Base-by-base conservation (phyloP, 2,113 vertebrate species). In the Anguilla rostrata region DNA sequence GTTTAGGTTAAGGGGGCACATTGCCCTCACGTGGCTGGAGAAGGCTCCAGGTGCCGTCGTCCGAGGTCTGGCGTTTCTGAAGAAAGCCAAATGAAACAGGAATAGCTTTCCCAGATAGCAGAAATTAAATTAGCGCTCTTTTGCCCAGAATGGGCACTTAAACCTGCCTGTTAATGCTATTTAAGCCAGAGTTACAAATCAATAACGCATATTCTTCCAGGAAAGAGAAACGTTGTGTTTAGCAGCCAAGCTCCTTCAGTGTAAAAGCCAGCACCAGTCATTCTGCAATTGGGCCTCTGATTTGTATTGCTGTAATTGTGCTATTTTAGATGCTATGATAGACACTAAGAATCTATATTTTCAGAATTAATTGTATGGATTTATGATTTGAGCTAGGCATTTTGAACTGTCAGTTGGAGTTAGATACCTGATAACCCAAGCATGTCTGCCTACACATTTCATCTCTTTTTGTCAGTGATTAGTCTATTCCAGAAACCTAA, bases 171-270 rank as follows among this genome's bases (percentile, higher is more conserved):
- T 79, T 86, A 83, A 86, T 87, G 88, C 81, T 39, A 53, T 39
- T 81, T 53, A 81, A 88, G 22, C 81, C 63, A 39, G 34, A 86
- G 87, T 43, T 85, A 86, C 75, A 88, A 87, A 85, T 83, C 85
- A 88, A 63, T 78, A 84, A 85, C 83, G 40, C 29, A 39, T 22
- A n/a, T 82, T 49, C 11, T 83, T 86, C 79, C 34, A 12, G 43
- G 46, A 56, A 12, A 53, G 71, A 78, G 39, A 78, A 46, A 49
- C 82, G 39, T 81, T 26, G 46, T 75, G 81, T 53, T 53, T 39
- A 83, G 41, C 81, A 49, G 60, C 57, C 86, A 86, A 39, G 29
- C 56, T 41, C 41, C 11, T 82, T 39, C 29, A 29, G 7, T 15
- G 16, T 43, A 29, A 7, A 75, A 9, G 9, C 26, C 9, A 26